phyloP scores from a whole-genome alignment of 2,888 invertebrate genomes.

The Bellardia pandia region DNA sequence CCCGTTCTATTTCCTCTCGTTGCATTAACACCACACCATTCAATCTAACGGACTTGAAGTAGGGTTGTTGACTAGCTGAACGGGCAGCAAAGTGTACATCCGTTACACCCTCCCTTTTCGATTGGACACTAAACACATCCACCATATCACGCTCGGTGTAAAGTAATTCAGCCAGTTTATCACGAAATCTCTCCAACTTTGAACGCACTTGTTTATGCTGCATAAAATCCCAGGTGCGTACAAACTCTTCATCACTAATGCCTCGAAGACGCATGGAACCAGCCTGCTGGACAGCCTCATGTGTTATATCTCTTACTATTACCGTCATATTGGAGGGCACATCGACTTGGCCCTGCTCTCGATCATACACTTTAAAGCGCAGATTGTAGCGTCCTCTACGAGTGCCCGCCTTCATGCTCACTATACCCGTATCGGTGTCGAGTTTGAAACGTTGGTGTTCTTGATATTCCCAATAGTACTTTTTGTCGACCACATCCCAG shows the following conservation, averaged over 20 bases:
- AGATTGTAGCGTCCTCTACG: slow-evolving; percentile 93
- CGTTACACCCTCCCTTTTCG: slow-evolving; percentile 92
- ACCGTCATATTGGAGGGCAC: slow-evolving; percentile 97
- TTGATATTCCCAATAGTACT: slow-evolving; percentile 95
- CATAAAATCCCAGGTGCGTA: slow-evolving; percentile 96
- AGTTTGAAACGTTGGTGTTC: slow-evolving; percentile 94
- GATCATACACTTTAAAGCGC: slow-evolving; percentile 94
- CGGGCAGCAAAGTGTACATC: slow-evolving; percentile 97
- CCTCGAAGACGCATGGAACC: slow-evolving; percentile 96
- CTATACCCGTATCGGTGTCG: slow-evolving; percentile 96
- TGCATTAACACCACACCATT: slow-evolving; percentile 97
- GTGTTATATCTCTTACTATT: slow-evolving; percentile 95
- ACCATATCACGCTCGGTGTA: slow-evolving; percentile 94
- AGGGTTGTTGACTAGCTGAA: slow-evolving; percentile 90
- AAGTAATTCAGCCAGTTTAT: slow-evolving; percentile 93
- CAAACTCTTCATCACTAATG: slow-evolving; percentile 97
- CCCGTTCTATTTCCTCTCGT: slow-evolving; percentile 95
- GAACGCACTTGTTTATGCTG: slow-evolving; percentile 92
- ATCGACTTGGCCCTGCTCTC: slow-evolving; percentile 96
- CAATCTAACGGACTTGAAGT: slow-evolving; percentile 95
- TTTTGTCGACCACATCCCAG: slow-evolving; percentile 99
- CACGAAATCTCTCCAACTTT: slow-evolving; percentile 94
- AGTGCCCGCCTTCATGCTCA: slow-evolving; percentile 96
- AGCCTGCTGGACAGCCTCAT: slow-evolving; percentile 97
- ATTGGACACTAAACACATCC: slow-evolving; percentile 97